Conservation (phyloP, 2,888 invertebrate genomes). For the Volucella bombylans region DNA sequence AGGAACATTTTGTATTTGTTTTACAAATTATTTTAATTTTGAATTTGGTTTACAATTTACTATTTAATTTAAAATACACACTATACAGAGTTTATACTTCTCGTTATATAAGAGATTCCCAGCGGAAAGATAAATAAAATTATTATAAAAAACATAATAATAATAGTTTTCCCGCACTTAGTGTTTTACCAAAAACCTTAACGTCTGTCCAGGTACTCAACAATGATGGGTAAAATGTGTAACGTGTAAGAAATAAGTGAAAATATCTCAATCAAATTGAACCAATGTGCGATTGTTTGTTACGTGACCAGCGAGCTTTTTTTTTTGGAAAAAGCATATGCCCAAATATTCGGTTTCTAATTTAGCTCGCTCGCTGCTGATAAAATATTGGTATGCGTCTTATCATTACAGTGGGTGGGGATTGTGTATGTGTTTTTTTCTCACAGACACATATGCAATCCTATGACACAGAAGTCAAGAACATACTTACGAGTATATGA, state of each 20-base stretch:
- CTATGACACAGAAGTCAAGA: too few relatives aligned
- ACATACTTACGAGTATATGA: too few relatives aligned
- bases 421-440: constrained; percentile 11
- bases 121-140: background rate
- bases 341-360: constrained; percentile 47
- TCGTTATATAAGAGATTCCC: constrained; percentile 18
- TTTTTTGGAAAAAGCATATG: constrained; percentile 56
- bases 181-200: background rate
- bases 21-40: too few relatives aligned
- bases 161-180: too few relatives aligned
- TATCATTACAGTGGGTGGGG: constrained; percentile 45
- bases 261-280: constrained; percentile 36
- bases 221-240: constrained; percentile 43
- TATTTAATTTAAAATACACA: background rate
- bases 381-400: constrained; percentile 46
- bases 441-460: too few relatives aligned
- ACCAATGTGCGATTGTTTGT: constrained; percentile 28
- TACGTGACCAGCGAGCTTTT: constrained; percentile 66
- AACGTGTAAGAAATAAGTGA: constrained; percentile 42
- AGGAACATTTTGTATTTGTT: too few relatives aligned
- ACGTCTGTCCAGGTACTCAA: constrained; percentile 10
- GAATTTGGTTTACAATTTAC: background rate
- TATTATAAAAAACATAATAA: constrained; percentile 1
- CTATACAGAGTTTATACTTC: constrained; percentile 13
- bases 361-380: constrained; percentile 53